phyloP scores from a whole-genome alignment of 2,113 vertebrate species.

The Murina feae region DNA sequence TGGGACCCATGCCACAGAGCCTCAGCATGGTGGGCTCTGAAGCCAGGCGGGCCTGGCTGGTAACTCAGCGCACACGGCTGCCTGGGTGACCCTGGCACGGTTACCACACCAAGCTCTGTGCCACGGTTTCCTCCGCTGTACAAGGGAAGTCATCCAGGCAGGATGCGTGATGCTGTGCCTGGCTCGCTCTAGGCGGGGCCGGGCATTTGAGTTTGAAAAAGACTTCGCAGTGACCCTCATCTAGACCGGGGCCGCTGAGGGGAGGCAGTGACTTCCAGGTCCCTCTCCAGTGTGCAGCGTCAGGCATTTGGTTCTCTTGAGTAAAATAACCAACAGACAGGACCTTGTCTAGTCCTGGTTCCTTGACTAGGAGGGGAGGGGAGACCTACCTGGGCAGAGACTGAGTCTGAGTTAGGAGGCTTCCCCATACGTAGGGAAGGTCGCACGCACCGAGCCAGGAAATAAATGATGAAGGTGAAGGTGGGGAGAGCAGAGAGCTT shows the following conservation, averaged over 20 bases:
- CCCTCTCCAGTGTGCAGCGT: not conserved
- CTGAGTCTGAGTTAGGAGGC: not conserved
- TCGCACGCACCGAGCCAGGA: accelerated
- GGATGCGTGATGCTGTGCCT: accelerated
- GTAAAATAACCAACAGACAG: not conserved
- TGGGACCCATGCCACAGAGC: accelerated
- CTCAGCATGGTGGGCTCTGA: not conserved
- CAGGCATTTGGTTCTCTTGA: not conserved
- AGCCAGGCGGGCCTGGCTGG: not conserved
- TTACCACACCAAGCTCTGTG: not conserved
- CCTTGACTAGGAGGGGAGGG: not conserved
- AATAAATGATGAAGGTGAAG: not conserved
- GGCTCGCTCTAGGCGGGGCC: not conserved
- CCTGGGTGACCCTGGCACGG: not conserved
- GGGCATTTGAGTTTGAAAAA: not conserved
- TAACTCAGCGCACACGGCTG: accelerated
- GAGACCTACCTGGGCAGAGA: not conserved
- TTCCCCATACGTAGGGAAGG: not conserved
- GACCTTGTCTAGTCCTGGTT: not conserved
- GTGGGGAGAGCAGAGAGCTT: too few species aligned
- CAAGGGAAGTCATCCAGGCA: not conserved
- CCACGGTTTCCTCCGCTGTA: not conserved
- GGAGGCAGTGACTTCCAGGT: not conserved
- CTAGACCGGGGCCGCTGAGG: accelerated
- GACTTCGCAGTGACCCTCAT: not conserved